A percentile compares a stretch with the other conserved stretches of the same genome.
Conservation (phyloP, 2,888 invertebrate genomes). For the Reticulitermes lucifugus region DNA sequence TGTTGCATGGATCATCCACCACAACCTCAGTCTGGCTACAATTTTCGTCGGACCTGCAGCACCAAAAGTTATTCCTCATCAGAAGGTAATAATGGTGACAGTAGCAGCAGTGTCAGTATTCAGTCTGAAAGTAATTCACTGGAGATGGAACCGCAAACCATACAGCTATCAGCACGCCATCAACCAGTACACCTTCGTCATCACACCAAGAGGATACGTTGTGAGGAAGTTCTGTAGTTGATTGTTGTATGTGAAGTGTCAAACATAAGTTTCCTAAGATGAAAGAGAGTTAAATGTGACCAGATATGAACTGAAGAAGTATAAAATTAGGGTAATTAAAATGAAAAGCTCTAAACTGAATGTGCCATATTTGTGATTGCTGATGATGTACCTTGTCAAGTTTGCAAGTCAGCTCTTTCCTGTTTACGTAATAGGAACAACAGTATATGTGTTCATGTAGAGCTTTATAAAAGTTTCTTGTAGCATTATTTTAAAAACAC, state of each 20-base stretch:
- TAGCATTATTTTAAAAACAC: not conserved
- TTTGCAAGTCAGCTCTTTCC: not conserved
- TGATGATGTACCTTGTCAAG: not conserved
- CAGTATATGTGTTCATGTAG: not conserved
- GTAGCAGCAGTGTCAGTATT: not conserved
- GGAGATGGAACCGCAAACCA: not conserved
- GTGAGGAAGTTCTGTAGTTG: slow-evolving; percentile 4
- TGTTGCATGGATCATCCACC: not conserved
- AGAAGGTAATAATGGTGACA: not conserved
- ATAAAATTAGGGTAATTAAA: too few species aligned
- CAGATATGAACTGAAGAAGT: not conserved
- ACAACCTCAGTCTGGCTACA: not conserved
- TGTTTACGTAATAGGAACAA: not conserved
- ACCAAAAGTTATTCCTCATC: not conserved
- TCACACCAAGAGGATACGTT: not conserved
- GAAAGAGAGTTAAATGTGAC: not conserved
- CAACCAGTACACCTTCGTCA: not conserved
- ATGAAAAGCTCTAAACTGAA: not conserved
- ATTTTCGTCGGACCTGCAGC: not conserved
- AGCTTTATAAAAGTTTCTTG: not conserved
- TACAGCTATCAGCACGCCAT: not conserved
- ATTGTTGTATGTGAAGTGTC: not conserved
- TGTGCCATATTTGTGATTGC: not conserved
- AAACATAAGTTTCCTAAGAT: not conserved
- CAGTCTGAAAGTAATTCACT: not conserved